These are phyloP conservation scores for Etheostoma cragini DNA, from an alignment of 2,113 vertebrate species.

Conservation along the genomic window DNA sequence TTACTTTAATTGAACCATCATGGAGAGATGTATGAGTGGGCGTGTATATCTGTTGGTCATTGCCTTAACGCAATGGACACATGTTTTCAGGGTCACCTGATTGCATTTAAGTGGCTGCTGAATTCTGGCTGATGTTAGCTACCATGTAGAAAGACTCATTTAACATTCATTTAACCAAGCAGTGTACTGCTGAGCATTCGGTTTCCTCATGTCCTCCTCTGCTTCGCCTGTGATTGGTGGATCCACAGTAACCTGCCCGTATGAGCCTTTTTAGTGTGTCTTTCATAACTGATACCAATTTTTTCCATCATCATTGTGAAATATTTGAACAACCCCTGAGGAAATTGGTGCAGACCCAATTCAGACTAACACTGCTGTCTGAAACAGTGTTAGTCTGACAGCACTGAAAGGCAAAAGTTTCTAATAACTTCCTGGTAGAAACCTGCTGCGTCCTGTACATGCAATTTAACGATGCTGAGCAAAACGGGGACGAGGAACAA, in stretches of 20 bases:
- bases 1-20: constrained; percentile 63
- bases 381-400: neutral
- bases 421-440: no score
- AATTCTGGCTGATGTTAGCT: constrained; percentile 40
- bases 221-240: neutral
- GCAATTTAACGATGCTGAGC: no score
- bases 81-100: constrained; percentile 50
- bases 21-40: constrained; percentile 56
- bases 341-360: neutral
- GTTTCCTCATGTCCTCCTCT: constrained; percentile 12
- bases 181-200: constrained; percentile 43
- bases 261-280: neutral
- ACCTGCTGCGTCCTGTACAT: no score
- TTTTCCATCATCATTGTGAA: neutral
- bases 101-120: constrained; percentile 49
- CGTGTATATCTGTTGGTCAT: constrained; percentile 28
- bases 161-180: constrained; percentile 40
- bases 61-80: constrained; percentile 55
- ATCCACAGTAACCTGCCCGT: neutral
- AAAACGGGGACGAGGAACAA: no score
- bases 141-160: constrained; percentile 45
- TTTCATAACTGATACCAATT: neutral
- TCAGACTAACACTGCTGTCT: neutral
- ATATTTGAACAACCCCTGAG: neutral
- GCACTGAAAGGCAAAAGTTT: neutral